Base-by-base conservation (phyloP, 1,140 invertebrate genomes). In the Globodera rostochiensis region DNA sequence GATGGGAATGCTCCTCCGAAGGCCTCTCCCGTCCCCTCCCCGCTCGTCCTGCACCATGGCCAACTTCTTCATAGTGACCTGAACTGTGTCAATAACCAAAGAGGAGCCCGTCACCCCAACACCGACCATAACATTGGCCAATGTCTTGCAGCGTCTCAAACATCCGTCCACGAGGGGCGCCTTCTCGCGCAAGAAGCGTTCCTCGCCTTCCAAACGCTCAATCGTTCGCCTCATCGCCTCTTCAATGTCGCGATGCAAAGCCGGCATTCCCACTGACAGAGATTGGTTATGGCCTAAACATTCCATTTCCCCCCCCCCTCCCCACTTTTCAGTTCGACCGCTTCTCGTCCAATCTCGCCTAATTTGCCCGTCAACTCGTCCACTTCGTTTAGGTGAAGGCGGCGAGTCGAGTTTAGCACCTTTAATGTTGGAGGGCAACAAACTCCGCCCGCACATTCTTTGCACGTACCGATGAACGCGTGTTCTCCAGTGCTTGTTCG, bases 51-150 rank as follows among this genome's bases (percentile, higher is more conserved):
- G 87, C 13, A 88, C 85, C 84, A 90, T 85, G 9, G 88, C 88
- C 45, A 89, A 71, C 66, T 90, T 89, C 75, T 90, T 89, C 88
- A 89, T 89, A 49, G 88, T 89, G 15, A 87, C 88, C 85, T 88
- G 81, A 60, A 60, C 5, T 6, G 15, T 4, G 45, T 88, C 87
- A 21, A 75, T 82, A 13, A 46, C 19, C 84, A 80, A 82, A 21
- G 47, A 2, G n/a, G 74, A 47, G 60, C n/a, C n/a, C 36, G 13
- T 11, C 7, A 8, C 19, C n/a, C 36, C 7, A 47, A 71, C 21
- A 64, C 57, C 5, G 13, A 84, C 76, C 82, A 83, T 84, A 83
- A 83, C 82, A 70, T 88, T 88, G 4, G 87, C 87, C 6, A 88
- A 66, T 45, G 84, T 86, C 79, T 88, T 88, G 80, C 87, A 88